A percentile compares a stretch with the other conserved stretches of the same genome.
phyloP scores from a whole-genome alignment of 1,140 invertebrate species.

The Tribolium castaneum region DNA sequence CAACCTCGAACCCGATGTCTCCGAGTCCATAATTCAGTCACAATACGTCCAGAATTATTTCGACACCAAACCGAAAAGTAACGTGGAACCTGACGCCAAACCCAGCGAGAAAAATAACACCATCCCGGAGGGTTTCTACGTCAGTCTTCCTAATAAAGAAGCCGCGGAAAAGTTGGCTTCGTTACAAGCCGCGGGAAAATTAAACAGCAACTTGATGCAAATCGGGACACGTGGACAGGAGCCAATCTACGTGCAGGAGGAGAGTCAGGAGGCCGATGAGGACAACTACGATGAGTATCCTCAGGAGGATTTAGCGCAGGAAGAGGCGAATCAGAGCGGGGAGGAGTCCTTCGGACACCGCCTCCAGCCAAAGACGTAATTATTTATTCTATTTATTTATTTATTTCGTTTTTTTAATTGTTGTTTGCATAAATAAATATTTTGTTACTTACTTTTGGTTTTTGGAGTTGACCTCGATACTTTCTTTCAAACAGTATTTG shows the following conservation, averaged over 20 bases:
- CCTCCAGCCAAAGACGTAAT: constrained; percentile 42
- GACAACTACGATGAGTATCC: constrained; percentile 56
- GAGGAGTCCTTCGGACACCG: constrained; percentile 42
- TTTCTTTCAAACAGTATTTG: neutral
- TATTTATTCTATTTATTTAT: constrained; percentile 13
- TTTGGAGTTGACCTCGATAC: neutral
- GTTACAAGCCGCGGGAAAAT: constrained; percentile 67
- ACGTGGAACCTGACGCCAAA: constrained; percentile 52
- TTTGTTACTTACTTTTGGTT: neutral
- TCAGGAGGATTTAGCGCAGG: constrained; percentile 39
- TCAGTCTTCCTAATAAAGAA: constrained; percentile 66
- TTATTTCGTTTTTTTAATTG: neutral
- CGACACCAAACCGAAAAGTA: constrained; percentile 46
- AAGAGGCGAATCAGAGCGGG: neutral
- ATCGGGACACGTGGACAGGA: constrained; percentile 35
- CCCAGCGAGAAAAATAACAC: constrained; percentile 14
- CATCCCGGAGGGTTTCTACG: constrained; percentile 56
- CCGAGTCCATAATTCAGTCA: constrained; percentile 47
- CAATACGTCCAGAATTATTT: constrained; percentile 57
- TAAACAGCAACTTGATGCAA: constrained; percentile 56
- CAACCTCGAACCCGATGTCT: constrained; percentile 56
- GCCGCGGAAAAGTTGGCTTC: constrained; percentile 67
- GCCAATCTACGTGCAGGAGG: constrained; percentile 26
- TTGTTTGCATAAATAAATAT: neutral
- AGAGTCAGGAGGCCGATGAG: constrained; percentile 56